phyloP scores from a whole-genome alignment of 2,113 vertebrate genomes.

The Cercopithecus mona region DNA sequence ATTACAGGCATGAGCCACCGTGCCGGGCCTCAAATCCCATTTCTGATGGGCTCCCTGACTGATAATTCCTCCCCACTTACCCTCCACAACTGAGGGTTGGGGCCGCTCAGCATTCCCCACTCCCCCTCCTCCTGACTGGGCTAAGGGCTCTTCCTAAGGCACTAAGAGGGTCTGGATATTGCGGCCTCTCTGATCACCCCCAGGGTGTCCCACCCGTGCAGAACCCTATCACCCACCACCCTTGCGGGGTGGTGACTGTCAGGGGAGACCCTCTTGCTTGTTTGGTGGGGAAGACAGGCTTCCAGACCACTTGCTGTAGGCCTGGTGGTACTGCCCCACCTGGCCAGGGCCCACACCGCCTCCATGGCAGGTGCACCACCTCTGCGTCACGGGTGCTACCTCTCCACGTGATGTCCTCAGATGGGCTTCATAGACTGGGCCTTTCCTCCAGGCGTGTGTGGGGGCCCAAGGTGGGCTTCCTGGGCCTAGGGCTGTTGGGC shows the following conservation, averaged over 20 bases:
- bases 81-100: too few relatives aligned
- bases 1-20: too few relatives aligned
- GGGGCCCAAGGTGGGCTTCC: neutral
- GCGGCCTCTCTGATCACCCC: too few relatives aligned
- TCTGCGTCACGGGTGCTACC: neutral
- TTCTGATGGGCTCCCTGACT: neutral
- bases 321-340: neutral
- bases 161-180: neutral
- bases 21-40: too few relatives aligned
- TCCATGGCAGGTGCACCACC: neutral
- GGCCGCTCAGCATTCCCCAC: neutral
- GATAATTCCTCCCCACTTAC: neutral
- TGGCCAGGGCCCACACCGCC: rapidly evolving
- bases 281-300: neutral
- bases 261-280: too few relatives aligned
- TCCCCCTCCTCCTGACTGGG: neutral
- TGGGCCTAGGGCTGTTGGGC: neutral
- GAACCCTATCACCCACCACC: neutral
- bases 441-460: neutral
- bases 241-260: rapidly evolving
- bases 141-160: neutral
- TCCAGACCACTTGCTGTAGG: neutral
- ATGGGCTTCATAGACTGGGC: neutral
- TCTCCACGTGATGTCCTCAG: neutral
- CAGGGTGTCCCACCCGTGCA: rapidly evolving